Conservation (phyloP, 2,113 vertebrate species). For the Pygoscelis antarcticus region DNA sequence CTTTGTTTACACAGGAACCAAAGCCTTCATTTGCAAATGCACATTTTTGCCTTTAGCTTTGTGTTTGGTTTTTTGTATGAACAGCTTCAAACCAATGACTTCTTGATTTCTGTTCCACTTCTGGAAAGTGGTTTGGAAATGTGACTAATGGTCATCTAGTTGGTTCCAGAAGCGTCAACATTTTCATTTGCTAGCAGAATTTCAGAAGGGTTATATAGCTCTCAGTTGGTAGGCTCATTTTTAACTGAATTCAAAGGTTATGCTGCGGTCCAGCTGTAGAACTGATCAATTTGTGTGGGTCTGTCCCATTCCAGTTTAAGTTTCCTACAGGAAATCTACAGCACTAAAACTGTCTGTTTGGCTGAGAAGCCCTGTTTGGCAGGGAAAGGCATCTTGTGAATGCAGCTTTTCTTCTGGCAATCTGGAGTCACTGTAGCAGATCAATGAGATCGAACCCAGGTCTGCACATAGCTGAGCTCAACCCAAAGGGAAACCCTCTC, state of each 20-base stretch:
- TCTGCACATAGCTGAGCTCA: background rate
- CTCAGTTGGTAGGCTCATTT: background rate
- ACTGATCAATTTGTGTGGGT: background rate
- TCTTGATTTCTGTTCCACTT: background rate
- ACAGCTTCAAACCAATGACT: background rate
- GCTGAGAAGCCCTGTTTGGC: background rate
- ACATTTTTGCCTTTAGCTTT: background rate
- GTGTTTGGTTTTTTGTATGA: background rate
- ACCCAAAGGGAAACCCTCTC: background rate
- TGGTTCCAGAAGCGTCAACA: background rate
- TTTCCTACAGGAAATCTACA: background rate
- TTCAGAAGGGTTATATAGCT: background rate
- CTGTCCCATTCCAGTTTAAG: background rate
- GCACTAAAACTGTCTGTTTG: background rate
- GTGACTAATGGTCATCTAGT: background rate
- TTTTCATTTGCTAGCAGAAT: background rate
- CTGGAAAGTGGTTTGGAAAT: background rate
- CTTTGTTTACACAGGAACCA: slow-evolving; percentile 10
- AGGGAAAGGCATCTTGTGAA: background rate
- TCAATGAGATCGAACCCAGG: background rate
- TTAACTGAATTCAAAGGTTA: background rate
- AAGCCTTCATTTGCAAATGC: background rate
- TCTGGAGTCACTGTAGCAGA: background rate
- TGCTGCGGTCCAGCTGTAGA: background rate
- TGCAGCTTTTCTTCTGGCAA: background rate